phyloP scores from a whole-genome alignment of 1,140 invertebrate species.

The Heliconius nattereri region DNA sequence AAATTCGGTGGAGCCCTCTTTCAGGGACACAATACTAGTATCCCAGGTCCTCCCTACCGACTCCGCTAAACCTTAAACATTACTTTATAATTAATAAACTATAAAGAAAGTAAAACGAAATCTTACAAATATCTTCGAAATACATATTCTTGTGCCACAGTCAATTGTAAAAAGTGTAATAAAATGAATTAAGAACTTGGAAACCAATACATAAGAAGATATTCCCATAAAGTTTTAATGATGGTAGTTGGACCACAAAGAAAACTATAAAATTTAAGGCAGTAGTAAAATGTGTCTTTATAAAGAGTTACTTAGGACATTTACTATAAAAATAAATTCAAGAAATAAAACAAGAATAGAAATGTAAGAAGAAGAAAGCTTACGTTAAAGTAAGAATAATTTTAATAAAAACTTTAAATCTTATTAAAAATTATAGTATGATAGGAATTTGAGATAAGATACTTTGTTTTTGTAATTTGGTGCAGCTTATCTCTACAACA shows the following conservation, averaged over 20 bases:
- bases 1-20: too few species aligned
- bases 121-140: background rate
- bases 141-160: background rate
- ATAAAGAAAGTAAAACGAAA: background rate
- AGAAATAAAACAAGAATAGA: conserved; percentile 6
- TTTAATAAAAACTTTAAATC: background rate
- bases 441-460: background rate
- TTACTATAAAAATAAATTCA: conserved; percentile 52
- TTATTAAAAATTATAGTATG: background rate
- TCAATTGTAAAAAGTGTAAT: conserved; percentile 9
- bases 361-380: background rate
- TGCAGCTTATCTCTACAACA: background rate
- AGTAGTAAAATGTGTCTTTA: conserved; percentile 49
- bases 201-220: conserved; percentile 37
- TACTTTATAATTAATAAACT: too few species aligned
- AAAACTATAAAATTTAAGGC: conserved; percentile 52
- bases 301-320: conserved; percentile 48
- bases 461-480: background rate
- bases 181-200: conserved; percentile 16
- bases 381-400: background rate
- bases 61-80: too few species aligned
- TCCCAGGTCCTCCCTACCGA: too few species aligned
- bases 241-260: conserved; percentile 41
- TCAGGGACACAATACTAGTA: too few species aligned
- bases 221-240: conserved; percentile 47